These are phyloP conservation scores for Iguana delicatissima DNA, from an alignment of 2,797 vertebrate species.

Conservation along the genomic window DNA sequence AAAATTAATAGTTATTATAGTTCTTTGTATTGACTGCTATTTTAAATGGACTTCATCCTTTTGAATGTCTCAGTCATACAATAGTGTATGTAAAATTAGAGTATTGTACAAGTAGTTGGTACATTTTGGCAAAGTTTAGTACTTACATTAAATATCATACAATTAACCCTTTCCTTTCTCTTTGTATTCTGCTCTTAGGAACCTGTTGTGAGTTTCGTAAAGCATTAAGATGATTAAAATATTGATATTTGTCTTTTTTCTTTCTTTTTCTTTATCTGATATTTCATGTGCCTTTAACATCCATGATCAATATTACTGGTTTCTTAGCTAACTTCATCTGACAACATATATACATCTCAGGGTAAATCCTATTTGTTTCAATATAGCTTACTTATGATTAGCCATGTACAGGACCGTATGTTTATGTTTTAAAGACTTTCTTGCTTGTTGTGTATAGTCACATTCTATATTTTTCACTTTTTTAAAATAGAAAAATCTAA, in stretches of 20 bases:
- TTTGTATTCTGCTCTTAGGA: neutral
- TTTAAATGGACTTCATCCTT: conserved; percentile 8
- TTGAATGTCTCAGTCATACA: conserved; percentile 33
- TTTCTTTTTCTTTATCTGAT: neutral
- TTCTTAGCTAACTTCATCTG: neutral
- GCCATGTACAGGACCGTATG: neutral
- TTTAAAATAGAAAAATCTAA: neutral
- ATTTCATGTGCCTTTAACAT: neutral
- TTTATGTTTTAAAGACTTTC: neutral
- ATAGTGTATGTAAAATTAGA: conserved; percentile 27
- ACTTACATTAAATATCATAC: conserved; percentile 49
- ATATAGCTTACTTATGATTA: neutral
- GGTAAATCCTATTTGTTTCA: neutral
- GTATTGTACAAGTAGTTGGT: neutral
- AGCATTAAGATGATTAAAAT: neutral
- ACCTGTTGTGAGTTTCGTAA: conserved; percentile 18
- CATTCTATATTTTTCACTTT: neutral
- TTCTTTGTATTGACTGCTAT: neutral
- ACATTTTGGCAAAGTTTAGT: conserved; percentile 53
- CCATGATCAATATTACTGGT: neutral
- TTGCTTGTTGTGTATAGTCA: neutral
- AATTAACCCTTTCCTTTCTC: conserved; percentile 44
- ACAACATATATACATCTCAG: neutral
- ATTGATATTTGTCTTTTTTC: neutral
- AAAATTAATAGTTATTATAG: conserved; percentile 34